Conservation (phyloP, 2,797 vertebrate genomes). For the Miichthys miiuy region DNA sequence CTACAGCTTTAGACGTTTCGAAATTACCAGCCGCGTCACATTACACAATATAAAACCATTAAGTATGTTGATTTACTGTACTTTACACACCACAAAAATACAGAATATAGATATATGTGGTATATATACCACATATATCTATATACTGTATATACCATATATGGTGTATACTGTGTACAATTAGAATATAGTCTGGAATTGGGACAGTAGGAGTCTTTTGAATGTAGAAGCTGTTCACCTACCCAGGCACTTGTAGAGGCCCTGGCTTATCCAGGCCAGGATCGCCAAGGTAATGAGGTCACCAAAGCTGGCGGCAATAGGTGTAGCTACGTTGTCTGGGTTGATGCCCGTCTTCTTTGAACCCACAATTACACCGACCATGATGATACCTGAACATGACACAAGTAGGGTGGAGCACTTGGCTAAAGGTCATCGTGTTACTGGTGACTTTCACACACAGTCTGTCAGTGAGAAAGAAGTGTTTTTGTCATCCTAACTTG, state of each 20-base stretch:
- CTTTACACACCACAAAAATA: background rate
- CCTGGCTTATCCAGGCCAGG: slow-evolving; percentile 97
- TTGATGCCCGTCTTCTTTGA: slow-evolving; percentile 98
- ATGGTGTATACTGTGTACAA: background rate
- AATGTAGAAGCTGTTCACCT: slow-evolving; percentile 61
- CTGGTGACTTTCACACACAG: background rate
- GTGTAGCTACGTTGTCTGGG: slow-evolving; percentile 97
- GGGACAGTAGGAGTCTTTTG: background rate
- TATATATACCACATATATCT: too few relatives aligned
- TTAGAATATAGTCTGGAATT: background rate
- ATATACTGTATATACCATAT: too few relatives aligned
- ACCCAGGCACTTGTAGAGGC: slow-evolving; percentile 96
- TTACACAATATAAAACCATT: background rate
- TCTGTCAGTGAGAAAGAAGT: background rate
- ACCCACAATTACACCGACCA: slow-evolving; percentile 98
- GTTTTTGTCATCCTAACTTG: background rate
- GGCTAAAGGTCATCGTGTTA: background rate
- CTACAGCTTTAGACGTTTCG: background rate
- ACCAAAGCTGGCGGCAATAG: slow-evolving; percentile 96
- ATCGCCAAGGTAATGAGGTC: slow-evolving; percentile 97
- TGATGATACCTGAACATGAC: slow-evolving; percentile 89
- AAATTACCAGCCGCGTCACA: background rate
- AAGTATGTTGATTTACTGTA: background rate
- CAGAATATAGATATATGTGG: too few relatives aligned
- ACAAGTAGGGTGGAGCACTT: background rate